Conservation (phyloP, 2,797 vertebrate genomes). For the Gallinago stenura region DNA sequence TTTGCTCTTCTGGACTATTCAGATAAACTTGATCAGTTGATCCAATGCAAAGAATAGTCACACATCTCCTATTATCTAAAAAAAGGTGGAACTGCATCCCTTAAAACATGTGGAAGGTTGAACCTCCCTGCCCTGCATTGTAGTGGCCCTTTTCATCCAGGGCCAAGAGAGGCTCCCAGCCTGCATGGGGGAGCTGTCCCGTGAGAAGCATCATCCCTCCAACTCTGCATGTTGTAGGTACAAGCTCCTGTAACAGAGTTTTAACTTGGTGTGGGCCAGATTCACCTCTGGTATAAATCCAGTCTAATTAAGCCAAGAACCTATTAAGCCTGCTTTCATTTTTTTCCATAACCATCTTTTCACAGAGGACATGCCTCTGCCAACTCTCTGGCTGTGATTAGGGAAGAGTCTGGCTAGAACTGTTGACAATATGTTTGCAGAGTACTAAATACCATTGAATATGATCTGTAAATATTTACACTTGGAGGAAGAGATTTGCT, state of each 20-base stretch:
- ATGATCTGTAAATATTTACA: conserved; percentile 61
- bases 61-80: not conserved
- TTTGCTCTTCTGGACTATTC: not conserved
- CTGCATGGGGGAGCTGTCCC: not conserved
- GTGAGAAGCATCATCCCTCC: not conserved
- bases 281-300: not conserved
- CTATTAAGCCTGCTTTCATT: not conserved
- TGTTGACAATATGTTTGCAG: conserved; percentile 53
- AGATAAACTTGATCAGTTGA: not conserved
- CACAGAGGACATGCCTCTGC: conserved; percentile 14
- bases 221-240: not conserved
- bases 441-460: conserved; percentile 51
- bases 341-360: conserved; percentile 7
- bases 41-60: not conserved
- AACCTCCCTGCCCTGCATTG: not conserved
- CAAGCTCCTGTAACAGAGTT: not conserved
- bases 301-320: conserved; percentile 7
- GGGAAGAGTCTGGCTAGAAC: conserved; percentile 36
- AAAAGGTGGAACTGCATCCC: not conserved
- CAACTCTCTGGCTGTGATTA: conserved; percentile 20
- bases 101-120: not conserved
- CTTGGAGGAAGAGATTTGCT: conserved; percentile 43
- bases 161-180: not conserved
- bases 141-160: not conserved
- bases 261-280: not conserved